These are phyloP conservation scores for Tenthredo mesomela DNA, from an alignment of 2,888 invertebrate species.

Conservation along the genomic window DNA sequence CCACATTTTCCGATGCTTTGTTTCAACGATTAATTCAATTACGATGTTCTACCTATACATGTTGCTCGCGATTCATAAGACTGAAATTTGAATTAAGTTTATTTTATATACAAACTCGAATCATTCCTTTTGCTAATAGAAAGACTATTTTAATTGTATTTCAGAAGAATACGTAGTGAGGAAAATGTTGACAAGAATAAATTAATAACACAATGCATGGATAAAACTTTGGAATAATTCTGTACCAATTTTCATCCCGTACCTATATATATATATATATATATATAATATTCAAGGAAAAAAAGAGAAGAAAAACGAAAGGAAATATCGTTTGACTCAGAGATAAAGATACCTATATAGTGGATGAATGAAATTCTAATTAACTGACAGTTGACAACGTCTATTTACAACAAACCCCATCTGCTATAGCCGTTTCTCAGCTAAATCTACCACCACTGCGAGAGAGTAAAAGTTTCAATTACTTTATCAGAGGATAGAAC, in stretches of 20 bases:
- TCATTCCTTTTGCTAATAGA: background rate
- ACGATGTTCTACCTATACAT: background rate
- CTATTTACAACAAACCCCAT: background rate
- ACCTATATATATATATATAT: too few species aligned
- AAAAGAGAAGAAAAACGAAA: background rate
- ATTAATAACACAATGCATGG: background rate
- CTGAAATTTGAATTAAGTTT: background rate
- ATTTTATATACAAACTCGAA: background rate
- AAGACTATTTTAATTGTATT: background rate
- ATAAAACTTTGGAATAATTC: too few species aligned
- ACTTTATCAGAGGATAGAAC: background rate
- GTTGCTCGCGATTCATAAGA: background rate
- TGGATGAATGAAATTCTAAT: background rate
- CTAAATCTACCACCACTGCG: background rate
- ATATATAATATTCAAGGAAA: too few species aligned
- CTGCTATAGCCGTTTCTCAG: background rate
- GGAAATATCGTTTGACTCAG: background rate
- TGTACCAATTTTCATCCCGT: too few species aligned
- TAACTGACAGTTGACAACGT: background rate
- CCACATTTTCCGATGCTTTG: background rate
- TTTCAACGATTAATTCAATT: background rate
- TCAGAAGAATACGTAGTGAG: background rate
- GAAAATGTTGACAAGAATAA: background rate
- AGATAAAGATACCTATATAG: background rate
- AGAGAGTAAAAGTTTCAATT: background rate